A percentile compares a stretch with the other conserved stretches of the same genome.
phyloP scores from a whole-genome alignment of 1,140 invertebrate genomes.

The Aphidius gifuensis region DNA sequence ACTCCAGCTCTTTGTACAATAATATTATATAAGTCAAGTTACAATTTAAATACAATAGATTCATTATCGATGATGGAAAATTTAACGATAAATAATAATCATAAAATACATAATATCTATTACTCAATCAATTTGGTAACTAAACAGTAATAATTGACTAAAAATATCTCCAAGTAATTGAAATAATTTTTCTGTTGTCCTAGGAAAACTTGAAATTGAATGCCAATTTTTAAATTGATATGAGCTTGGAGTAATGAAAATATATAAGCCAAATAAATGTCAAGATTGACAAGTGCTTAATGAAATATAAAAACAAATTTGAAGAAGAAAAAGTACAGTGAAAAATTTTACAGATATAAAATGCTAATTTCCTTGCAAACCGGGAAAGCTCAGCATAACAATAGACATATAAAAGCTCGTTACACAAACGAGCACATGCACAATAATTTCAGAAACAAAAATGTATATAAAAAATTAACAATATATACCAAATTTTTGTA shows the following conservation, averaged over 20 bases:
- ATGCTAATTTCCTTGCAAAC: conserved; percentile 55
- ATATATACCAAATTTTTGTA: no score
- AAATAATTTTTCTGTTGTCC: no score
- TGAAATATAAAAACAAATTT: conserved; percentile 28
- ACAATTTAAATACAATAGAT: no score
- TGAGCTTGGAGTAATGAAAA: conserved; percentile 22
- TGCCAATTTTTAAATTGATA: no score
- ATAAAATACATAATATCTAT: no score
- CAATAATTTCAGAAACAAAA: no score
- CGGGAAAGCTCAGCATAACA: conserved; percentile 47
- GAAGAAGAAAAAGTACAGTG: conserved; percentile 33
- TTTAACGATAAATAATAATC: not conserved
- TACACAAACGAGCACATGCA: no score
- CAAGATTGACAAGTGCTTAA: conserved; percentile 34
- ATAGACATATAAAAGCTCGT: no score
- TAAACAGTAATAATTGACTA: not conserved
- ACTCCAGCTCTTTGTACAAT: conserved; percentile 40
- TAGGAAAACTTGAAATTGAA: no score
- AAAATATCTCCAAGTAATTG: no score
- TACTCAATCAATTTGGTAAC: not conserved
- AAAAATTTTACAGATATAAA: conserved; percentile 54
- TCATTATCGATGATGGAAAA: not conserved
- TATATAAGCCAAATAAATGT: conserved; percentile 3
- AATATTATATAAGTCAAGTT: no score
- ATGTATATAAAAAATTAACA: no score